A percentile compares a stretch with the other conserved stretches of the same genome.
phyloP scores from a whole-genome alignment of 2,888 invertebrate species.

The Chymomyza amoena region DNA sequence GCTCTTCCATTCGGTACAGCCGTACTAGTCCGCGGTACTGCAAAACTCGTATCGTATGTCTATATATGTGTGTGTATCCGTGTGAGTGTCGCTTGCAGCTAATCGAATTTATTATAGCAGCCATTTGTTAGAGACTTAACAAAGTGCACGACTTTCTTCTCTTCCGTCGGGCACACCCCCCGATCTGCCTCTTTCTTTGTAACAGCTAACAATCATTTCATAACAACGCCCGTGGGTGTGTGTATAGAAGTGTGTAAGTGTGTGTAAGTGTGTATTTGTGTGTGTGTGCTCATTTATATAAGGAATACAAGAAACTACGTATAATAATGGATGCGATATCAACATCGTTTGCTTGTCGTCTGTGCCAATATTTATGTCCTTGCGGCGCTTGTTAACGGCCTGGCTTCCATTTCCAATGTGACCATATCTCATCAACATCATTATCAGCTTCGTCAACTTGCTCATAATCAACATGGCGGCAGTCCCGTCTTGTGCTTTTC shows the following conservation, averaged over 20 bases:
- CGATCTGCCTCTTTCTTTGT: slow-evolving; percentile 6
- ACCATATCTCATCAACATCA: slow-evolving; percentile 29
- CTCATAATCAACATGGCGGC: slow-evolving; percentile 15
- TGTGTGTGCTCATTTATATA: slow-evolving; percentile 23
- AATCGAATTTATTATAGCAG: slow-evolving; percentile 67
- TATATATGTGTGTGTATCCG: slow-evolving; percentile 7
- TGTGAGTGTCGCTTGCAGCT: slow-evolving; percentile 47
- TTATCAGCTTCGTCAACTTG: slow-evolving; percentile 35
- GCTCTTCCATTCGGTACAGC: background rate
- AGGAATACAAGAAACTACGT: slow-evolving; percentile 9
- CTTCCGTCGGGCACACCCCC: background rate
- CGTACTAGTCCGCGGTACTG: background rate
- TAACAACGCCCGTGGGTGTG: slow-evolving; percentile 39
- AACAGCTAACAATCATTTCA: slow-evolving; percentile 43
- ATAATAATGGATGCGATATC: slow-evolving; percentile 7
- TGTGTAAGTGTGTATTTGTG: background rate
- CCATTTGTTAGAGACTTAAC: slow-evolving; percentile 53
- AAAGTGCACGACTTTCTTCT: slow-evolving; percentile 32
- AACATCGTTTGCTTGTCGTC: slow-evolving; percentile 25
- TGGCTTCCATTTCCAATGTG: slow-evolving; percentile 21
- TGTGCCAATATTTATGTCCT: slow-evolving; percentile 59
- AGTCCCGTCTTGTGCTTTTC: background rate
- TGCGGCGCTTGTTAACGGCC: slow-evolving; percentile 38
- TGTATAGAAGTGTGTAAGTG: slow-evolving; percentile 8
- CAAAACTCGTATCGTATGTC: slow-evolving; percentile 7